phyloP scores from a whole-genome alignment of 2,888 invertebrate genomes.

The Mesorhabditis belari region DNA sequence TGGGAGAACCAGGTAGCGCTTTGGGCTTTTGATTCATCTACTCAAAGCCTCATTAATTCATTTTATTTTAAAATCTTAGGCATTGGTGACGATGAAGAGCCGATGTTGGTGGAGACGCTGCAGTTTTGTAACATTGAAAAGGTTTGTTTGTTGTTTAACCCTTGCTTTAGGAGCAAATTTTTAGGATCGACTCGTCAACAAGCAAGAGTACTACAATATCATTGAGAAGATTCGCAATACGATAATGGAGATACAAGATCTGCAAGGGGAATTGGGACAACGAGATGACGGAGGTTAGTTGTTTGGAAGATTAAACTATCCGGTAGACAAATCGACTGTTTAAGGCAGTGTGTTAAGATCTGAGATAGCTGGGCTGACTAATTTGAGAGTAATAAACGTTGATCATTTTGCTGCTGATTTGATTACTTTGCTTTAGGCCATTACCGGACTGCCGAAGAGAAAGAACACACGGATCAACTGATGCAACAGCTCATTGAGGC shows the following conservation, averaged over 20 bases:
- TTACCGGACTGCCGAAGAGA: constrained; percentile 33
- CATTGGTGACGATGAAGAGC: constrained; percentile 33
- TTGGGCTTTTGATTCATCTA: not conserved
- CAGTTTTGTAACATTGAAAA: constrained; percentile 11
- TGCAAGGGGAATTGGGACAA: too few species aligned
- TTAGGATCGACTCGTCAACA: constrained; percentile 21
- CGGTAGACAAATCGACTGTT: too few species aligned
- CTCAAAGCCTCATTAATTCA: not conserved
- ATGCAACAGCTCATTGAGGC: not conserved
- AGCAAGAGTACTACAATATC: constrained; percentile 34
- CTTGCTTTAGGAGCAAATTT: not conserved
- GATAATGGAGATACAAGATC: too few species aligned
- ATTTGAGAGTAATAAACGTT: too few species aligned
- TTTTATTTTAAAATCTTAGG: constrained; percentile 11
- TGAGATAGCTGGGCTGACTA: too few species aligned
- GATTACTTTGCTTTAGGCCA: too few species aligned
- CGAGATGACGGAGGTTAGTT: too few species aligned
- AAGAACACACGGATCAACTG: constrained; percentile 27
- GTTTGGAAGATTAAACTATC: too few species aligned
- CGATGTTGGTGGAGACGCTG: constrained; percentile 24
- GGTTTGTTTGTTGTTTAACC: constrained; percentile 1
- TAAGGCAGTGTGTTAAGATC: constrained; percentile 1
- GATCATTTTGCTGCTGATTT: too few species aligned
- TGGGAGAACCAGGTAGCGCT: constrained; percentile 11
- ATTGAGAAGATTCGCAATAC: constrained; percentile 30